Evolutionary conservation across 2,797 vertebrate genomes (phyloP).

Genomic region (Peromyscus aztecus): DNA sequence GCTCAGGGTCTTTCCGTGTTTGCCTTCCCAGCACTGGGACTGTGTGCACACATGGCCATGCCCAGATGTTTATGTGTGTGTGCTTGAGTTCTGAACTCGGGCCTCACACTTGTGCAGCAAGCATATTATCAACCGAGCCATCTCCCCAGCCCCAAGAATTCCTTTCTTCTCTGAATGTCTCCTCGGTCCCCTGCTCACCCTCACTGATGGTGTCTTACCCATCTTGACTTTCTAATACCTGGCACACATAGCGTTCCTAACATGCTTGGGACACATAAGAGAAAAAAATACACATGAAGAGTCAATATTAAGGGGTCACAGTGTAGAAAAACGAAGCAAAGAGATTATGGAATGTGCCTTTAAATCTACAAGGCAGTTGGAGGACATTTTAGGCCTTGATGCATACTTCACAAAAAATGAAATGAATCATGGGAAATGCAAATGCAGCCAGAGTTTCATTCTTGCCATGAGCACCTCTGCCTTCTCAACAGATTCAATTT

Average conservation of each 20-base stretch:
- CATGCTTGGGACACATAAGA: accelerated
- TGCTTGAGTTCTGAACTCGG: not conserved
- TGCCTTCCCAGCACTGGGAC: not conserved
- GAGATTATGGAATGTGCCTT: accelerated
- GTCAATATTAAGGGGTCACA: accelerated
- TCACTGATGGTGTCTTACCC: accelerated
- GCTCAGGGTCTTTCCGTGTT: too few species aligned
- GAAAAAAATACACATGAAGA: not conserved
- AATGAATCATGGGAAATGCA: not conserved
- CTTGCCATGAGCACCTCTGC: accelerated
- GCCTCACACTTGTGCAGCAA: not conserved
- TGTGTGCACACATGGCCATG: accelerated
- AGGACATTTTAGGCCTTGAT: not conserved
- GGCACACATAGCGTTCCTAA: accelerated
- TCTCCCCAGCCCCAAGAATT: not conserved
- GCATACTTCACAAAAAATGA: not conserved
- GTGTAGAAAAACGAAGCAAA: accelerated
- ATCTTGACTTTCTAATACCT: accelerated
- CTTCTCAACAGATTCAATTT: not conserved
- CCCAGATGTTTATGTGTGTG: not conserved
- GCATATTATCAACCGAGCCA: not conserved
- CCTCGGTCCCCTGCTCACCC: not conserved
- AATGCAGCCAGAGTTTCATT: not conserved
- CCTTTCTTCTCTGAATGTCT: not conserved
- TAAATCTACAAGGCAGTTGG: not conserved